These are phyloP conservation scores for Andrena praecox DNA, from an alignment of 2,888 invertebrate genomes.

Conservation along the genomic window DNA sequence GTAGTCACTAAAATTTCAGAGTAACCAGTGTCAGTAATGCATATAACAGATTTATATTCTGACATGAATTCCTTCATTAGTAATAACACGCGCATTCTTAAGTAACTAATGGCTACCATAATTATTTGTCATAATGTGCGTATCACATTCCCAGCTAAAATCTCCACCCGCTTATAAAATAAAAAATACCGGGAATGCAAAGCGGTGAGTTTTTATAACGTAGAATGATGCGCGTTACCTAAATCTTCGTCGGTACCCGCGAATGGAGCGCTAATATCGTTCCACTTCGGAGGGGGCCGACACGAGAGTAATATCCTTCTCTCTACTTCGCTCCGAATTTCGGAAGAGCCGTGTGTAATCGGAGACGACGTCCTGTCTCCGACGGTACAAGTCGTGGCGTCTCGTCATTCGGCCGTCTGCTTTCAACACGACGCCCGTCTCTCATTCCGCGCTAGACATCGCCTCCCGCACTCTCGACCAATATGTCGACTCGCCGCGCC, in stretches of 20 bases:
- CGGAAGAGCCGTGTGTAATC: constrained; percentile 77
- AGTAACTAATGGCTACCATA: too few species aligned
- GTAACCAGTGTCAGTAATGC: too few species aligned
- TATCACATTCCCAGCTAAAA: too few species aligned
- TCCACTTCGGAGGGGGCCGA: constrained; percentile 26
- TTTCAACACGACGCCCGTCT: constrained; percentile 80
- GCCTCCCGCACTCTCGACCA: constrained; percentile 68
- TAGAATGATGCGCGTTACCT: background rate
- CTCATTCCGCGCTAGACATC: constrained; percentile 78
- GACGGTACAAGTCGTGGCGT: constrained; percentile 76
- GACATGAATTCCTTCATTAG: too few species aligned
- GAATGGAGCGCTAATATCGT: constrained; percentile 44
- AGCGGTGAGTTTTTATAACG: background rate
- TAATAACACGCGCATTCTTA: too few species aligned
- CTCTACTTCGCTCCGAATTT: constrained; percentile 69
- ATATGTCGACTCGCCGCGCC: constrained; percentile 65
- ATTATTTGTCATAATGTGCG: too few species aligned
- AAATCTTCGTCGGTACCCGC: background rate
- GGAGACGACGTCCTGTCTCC: constrained; percentile 78
- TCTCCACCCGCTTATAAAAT: too few species aligned
- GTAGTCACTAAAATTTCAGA: too few species aligned
- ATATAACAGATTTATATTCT: too few species aligned
- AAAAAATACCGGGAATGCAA: too few species aligned
- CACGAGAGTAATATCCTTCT: constrained; percentile 50
- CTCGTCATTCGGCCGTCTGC: constrained; percentile 82